Evolutionary conservation across 2,797 vertebrate species (phyloP).

Genomic region (Sparidentex hasta): DNA sequence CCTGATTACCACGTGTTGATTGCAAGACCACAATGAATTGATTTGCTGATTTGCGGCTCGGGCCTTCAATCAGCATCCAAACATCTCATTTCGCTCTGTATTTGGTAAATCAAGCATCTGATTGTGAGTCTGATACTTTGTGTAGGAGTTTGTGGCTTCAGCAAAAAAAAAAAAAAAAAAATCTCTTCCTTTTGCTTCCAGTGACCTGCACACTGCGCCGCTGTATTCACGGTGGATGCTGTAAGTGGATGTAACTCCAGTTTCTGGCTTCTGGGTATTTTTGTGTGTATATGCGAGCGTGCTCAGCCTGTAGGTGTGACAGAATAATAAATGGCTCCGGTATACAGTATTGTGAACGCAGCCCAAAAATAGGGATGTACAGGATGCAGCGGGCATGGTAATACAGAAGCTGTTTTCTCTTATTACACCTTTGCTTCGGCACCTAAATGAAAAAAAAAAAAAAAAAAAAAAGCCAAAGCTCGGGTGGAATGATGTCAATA

Average conservation of each 20-base stretch:
- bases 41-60: conserved; percentile 29
- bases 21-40: conserved; percentile 26
- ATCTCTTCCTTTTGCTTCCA: neutral
- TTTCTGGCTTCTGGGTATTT: conserved; percentile 32
- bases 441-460: conserved; percentile 15
- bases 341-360: conserved; percentile 39
- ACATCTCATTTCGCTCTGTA: conserved; percentile 1
- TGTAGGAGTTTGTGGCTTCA: neutral
- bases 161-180: neutral
- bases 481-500: conserved; percentile 52
- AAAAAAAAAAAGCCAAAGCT: neutral
- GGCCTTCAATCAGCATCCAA: conserved; percentile 39
- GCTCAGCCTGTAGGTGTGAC: conserved; percentile 50
- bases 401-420: conserved; percentile 46
- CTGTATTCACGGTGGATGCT: conserved; percentile 28
- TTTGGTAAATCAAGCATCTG: conserved; percentile 14
- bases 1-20: conserved; percentile 44
- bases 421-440: conserved; percentile 44
- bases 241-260: conserved; percentile 32
- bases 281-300: conserved; percentile 33
- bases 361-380: conserved; percentile 44
- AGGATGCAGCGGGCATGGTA: conserved; percentile 39
- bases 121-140: conserved; percentile 3
- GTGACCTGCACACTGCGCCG: conserved; percentile 26
- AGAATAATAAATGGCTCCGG: conserved; percentile 76